phyloP scores from a whole-genome alignment of 2,113 vertebrate species.

The Silurus meridionalis region DNA sequence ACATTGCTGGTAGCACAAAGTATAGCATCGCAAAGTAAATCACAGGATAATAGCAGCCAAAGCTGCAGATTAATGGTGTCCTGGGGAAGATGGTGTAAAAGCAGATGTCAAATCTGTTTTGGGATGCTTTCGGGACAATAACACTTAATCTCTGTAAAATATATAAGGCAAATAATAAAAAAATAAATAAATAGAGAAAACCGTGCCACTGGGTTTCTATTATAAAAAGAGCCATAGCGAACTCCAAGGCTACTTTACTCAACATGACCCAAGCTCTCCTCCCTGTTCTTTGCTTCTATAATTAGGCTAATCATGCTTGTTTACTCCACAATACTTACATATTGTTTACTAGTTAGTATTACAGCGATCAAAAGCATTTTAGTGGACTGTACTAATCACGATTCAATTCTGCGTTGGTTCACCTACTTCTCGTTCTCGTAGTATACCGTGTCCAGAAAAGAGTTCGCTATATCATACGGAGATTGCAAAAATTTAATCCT shows the following conservation, averaged over 20 bases:
- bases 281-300: background rate
- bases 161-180: background rate
- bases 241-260: background rate
- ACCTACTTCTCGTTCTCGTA: background rate
- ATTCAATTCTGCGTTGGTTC: background rate
- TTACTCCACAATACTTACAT: background rate
- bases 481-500: background rate
- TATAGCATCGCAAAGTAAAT: background rate
- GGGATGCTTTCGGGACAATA: background rate
- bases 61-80: background rate
- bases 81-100: background rate
- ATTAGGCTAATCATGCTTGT: background rate
- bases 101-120: background rate
- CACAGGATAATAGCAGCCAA: background rate
- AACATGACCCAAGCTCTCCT: background rate
- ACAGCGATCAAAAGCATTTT: background rate
- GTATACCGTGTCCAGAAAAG: background rate
- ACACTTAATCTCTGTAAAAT: background rate
- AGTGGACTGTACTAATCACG: background rate
- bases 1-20: background rate
- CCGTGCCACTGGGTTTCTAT: background rate
- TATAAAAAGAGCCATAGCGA: background rate
- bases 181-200: background rate
- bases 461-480: background rate
- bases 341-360: background rate